Conservation (phyloP, 2,113 vertebrate genomes). For the Ramphastos sulfuratus region DNA sequence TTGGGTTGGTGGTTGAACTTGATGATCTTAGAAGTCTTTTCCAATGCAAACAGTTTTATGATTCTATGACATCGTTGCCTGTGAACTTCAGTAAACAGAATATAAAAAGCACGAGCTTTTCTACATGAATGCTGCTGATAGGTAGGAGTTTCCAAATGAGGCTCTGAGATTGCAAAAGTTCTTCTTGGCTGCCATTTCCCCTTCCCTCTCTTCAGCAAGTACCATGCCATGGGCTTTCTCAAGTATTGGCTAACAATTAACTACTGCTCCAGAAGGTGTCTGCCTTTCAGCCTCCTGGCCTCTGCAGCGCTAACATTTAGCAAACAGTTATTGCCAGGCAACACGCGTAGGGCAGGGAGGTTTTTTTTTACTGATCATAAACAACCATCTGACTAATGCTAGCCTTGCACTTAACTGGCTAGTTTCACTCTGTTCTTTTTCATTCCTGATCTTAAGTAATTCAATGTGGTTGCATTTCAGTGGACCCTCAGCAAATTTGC, state of each 20-base stretch:
- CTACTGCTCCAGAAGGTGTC: background rate
- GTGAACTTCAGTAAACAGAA: background rate
- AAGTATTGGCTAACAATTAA: background rate
- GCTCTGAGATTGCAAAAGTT: background rate
- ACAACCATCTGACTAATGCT: background rate
- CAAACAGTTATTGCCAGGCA: background rate
- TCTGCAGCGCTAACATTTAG: background rate
- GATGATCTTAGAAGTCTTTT: no score
- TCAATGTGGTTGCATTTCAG: background rate
- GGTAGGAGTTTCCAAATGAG: background rate
- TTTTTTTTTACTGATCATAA: background rate
- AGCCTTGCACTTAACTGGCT: background rate
- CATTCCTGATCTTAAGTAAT: background rate
- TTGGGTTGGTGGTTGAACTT: no score
- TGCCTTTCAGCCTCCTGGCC: background rate
- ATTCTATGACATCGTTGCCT: background rate
- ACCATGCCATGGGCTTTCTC: background rate
- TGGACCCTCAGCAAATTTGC: no score
- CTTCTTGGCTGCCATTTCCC: background rate
- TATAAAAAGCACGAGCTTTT: background rate
- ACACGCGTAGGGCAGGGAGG: background rate
- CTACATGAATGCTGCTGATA: background rate
- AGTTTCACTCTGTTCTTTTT: background rate
- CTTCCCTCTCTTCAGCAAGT: background rate
- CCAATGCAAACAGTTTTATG: no score